These are phyloP conservation scores for Philotrypesis tridentata DNA, from an alignment of 1,140 invertebrate genomes.

Conservation along the genomic window DNA sequence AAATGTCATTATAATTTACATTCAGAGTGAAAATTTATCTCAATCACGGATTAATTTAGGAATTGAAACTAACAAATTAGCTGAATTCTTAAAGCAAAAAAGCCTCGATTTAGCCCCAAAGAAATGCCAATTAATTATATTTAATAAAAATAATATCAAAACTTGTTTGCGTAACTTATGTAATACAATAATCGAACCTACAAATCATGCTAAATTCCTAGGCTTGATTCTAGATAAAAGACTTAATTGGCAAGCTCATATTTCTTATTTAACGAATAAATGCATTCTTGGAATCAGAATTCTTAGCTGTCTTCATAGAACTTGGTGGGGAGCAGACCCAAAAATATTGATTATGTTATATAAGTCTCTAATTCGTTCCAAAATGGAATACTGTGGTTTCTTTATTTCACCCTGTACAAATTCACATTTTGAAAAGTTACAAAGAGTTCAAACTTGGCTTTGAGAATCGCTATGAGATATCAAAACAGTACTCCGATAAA, in stretches of 20 bases:
- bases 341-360: background rate
- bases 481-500: slow-evolving; percentile 27
- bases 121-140: slow-evolving; percentile 5
- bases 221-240: slow-evolving; percentile 3
- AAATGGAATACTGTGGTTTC: slow-evolving; percentile 15
- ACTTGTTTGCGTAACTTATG: background rate
- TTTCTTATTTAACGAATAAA: background rate
- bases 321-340: slow-evolving; percentile 10
- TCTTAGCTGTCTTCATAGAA: background rate
- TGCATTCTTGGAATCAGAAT: background rate
- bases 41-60: background rate
- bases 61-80: background rate
- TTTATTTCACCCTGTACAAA: background rate
- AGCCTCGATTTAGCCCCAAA: background rate
- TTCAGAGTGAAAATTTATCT: background rate
- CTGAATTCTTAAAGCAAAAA: background rate
- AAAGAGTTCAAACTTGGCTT: slow-evolving; percentile 17
- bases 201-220: slow-evolving; percentile 1
- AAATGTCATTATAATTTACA: background rate
- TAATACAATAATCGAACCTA: background rate
- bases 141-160: background rate
- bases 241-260: background rate
- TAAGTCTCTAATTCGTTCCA: slow-evolving; percentile 15
- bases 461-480: slow-evolving; percentile 31
- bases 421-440: background rate